Percentiles rank a stretch among this genome's conserved stretches.
Evolutionary conservation across 2,113 vertebrate species (phyloP).

Genomic region (Camarhynchus parvulus): DNA sequence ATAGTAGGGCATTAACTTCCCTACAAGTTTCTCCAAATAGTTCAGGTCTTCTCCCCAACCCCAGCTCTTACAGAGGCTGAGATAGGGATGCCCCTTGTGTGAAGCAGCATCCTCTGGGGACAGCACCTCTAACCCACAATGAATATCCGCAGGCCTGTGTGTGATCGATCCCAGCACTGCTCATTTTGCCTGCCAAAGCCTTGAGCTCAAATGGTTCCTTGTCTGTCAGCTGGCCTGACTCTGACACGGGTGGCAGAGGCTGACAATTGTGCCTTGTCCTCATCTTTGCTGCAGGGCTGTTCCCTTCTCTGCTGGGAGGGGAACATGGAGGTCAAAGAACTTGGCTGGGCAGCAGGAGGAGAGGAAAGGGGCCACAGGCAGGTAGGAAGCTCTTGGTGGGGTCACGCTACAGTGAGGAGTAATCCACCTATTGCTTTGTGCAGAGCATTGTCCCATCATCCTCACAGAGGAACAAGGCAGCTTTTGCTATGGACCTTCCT

Average conservation of each 20-base stretch:
- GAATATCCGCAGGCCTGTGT: not conserved
- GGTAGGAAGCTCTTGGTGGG: not conserved
- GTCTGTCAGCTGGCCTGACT: not conserved
- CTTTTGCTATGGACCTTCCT: not conserved
- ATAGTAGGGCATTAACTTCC: not conserved
- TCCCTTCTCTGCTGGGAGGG: rapidly evolving
- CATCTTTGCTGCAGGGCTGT: not conserved
- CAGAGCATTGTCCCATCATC: not conserved
- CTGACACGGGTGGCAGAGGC: not conserved
- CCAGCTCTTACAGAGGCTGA: not conserved
- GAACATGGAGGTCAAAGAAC: not conserved
- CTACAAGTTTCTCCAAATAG: not conserved
- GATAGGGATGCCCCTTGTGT: not conserved
- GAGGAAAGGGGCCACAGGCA: not conserved
- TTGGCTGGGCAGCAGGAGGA: not conserved
- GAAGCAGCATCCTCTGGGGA: not conserved
- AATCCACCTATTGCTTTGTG: not conserved
- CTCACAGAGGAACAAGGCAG: not conserved
- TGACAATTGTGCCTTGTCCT: not conserved
- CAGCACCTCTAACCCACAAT: not conserved
- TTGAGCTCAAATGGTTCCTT: not conserved
- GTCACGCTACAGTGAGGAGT: not conserved
- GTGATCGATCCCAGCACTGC: not conserved
- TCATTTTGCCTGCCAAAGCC: not conserved
- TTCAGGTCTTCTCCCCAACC: not conserved